Conservation (phyloP, 2,797 vertebrate species). For the Halcyon chelicuti region DNA sequence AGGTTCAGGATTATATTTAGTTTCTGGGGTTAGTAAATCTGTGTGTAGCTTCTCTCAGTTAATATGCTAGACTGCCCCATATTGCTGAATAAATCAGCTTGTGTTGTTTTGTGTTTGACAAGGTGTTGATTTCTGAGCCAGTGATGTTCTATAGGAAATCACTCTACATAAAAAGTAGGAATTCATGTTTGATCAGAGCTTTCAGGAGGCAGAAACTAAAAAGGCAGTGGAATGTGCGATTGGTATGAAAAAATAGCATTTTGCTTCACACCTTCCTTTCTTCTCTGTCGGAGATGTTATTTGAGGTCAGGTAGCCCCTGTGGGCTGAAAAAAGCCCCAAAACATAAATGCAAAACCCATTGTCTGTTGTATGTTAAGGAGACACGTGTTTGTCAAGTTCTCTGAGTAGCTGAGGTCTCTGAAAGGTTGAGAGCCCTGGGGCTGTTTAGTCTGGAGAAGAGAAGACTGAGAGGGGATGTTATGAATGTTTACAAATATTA, state of each 20-base stretch:
- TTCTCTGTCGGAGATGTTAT: not conserved
- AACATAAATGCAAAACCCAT: not conserved
- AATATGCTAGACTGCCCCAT: not conserved
- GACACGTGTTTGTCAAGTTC: not conserved
- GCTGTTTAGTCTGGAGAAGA: too few relatives aligned
- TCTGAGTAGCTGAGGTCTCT: not conserved
- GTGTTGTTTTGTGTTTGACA: slow-evolving; percentile 22
- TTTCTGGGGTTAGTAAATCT: slow-evolving; percentile 2
- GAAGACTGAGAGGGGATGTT: too few relatives aligned
- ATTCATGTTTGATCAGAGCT: slow-evolving; percentile 18
- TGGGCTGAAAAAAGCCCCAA: not conserved
- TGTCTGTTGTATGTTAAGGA: not conserved
- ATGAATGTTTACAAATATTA: too few relatives aligned
- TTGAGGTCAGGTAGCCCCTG: not conserved
- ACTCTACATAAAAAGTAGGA: not conserved
- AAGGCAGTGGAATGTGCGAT: not conserved
- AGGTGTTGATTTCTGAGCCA: not conserved
- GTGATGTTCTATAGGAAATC: not conserved
- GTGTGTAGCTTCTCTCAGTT: not conserved
- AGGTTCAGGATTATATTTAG: not conserved
- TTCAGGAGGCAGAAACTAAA: slow-evolving; percentile 15
- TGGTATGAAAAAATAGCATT: not conserved
- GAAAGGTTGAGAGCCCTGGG: too few relatives aligned
- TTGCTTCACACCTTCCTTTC: not conserved
- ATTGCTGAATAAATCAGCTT: slow-evolving; percentile 2